Evolutionary conservation across 2,797 vertebrate genomes (phyloP).

Genomic region (Bryconaethiops microstoma): DNA sequence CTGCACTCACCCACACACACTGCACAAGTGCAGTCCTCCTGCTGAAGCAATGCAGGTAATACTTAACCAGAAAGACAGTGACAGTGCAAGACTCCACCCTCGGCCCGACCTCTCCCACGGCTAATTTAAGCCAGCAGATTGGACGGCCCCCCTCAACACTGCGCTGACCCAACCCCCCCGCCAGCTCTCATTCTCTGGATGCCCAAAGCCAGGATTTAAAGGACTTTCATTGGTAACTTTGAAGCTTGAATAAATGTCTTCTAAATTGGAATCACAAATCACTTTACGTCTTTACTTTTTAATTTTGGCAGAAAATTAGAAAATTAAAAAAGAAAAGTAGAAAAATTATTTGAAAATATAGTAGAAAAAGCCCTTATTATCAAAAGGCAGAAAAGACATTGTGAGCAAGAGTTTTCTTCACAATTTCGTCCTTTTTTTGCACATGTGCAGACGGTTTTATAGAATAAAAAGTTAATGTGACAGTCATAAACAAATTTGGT

Average conservation of each 20-base stretch:
- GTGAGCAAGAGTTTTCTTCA: too few species aligned
- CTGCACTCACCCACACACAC: conserved; percentile 59
- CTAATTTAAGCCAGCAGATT: conserved; percentile 83
- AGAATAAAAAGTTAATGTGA: too few species aligned
- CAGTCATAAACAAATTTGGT: too few species aligned
- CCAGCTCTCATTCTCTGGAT: conserved; percentile 32
- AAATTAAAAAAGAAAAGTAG: too few species aligned
- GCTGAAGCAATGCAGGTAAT: conserved; percentile 81
- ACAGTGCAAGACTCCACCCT: conserved; percentile 78
- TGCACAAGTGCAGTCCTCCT: conserved; percentile 74
- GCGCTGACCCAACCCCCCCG: conserved; percentile 56
- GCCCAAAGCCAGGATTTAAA: conserved; percentile 42
- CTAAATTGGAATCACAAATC: not conserved
- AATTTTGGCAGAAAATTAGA: not conserved
- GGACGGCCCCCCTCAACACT: conserved; percentile 69
- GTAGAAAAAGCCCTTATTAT: too few species aligned
- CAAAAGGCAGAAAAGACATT: too few species aligned
- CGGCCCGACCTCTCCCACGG: conserved; percentile 74
- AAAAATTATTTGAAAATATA: too few species aligned
- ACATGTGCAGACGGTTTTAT: too few species aligned
- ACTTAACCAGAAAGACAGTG: conserved; percentile 79
- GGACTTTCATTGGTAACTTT: conserved; percentile 19
- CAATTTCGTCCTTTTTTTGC: too few species aligned
- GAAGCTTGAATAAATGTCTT: not conserved
- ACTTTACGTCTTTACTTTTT: not conserved